A percentile compares a stretch with the other conserved stretches of the same genome.
These are phyloP conservation scores for Pammene fasciana DNA, from an alignment of 2,888 invertebrate genomes.

Conservation along the genomic window DNA sequence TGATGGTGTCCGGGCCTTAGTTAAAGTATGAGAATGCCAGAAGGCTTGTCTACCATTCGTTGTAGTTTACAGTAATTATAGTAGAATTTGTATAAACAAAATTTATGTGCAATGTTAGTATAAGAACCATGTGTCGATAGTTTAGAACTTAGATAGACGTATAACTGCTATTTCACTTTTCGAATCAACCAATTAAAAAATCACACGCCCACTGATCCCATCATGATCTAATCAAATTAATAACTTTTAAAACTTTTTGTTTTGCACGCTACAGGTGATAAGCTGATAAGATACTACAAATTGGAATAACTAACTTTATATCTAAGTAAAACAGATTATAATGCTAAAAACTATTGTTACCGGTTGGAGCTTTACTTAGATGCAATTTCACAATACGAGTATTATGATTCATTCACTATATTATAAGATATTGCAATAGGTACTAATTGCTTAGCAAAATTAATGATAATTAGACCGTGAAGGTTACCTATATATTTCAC, in stretches of 20 bases:
- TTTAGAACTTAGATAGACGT: no score
- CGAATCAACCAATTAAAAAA: slow-evolving; percentile 13
- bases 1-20: not conserved
- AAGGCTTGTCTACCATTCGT: no score
- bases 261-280: not conserved
- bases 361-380: not conserved
- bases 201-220: slow-evolving; percentile 8
- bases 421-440: slow-evolving; percentile 22
- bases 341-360: not conserved
- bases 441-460: slow-evolving; percentile 20
- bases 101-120: no score
- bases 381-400: slow-evolving; percentile 7
- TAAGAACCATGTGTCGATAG: no score
- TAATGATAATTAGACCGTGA: slow-evolving; percentile 26
- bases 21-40: no score
- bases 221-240: slow-evolving; percentile 22
- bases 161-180: no score
- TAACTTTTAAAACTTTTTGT: not conserved
- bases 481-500: slow-evolving; percentile 11
- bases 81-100: no score
- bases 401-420: slow-evolving; percentile 23
- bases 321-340: not conserved
- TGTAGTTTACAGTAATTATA: no score
- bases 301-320: slow-evolving; percentile 2
- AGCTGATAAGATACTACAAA: no score